These are phyloP conservation scores for Diplogasteroides magnus DNA, from an alignment of 1,140 invertebrate species.

Conservation along the genomic window DNA sequence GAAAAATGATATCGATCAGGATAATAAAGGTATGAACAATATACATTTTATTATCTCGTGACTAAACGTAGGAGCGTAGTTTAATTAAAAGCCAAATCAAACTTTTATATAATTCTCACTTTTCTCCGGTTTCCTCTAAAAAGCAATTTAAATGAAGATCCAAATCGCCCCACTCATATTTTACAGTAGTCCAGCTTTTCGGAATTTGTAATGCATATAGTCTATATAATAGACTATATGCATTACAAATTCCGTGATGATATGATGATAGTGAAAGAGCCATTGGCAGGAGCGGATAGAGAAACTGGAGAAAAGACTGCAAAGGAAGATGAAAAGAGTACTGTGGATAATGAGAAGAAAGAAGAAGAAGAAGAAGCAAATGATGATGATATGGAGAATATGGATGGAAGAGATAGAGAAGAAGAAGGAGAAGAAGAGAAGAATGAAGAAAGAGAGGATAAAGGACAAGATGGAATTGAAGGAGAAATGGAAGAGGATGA, in stretches of 20 bases:
- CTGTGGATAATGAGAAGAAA: slow-evolving; percentile 56
- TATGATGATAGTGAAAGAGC: slow-evolving; percentile 47
- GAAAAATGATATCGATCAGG: slow-evolving; percentile 83
- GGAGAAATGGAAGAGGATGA: slow-evolving; percentile 8
- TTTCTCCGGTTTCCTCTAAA: too few species aligned
- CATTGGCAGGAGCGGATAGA: slow-evolving; percentile 57
- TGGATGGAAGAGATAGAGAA: slow-evolving; percentile 37
- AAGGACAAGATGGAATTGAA: slow-evolving; percentile 11
- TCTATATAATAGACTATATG: too few species aligned
- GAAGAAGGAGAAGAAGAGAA: slow-evolving; percentile 57
- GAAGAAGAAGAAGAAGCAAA: slow-evolving; percentile 61
- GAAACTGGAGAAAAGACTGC: slow-evolving; percentile 45
- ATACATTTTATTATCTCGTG: too few species aligned
- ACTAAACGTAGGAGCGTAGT: too few species aligned
- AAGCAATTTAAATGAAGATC: too few species aligned
- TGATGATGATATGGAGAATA: slow-evolving; percentile 57
- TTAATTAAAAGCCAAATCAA: too few species aligned
- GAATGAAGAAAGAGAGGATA: slow-evolving; percentile 27
- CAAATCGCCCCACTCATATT: too few species aligned
- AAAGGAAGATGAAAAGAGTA: slow-evolving; percentile 41
- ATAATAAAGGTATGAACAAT: slow-evolving; percentile 66
- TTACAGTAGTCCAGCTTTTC: too few species aligned
- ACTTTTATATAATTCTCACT: too few species aligned
- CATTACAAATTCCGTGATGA: too few species aligned
- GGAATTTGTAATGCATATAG: too few species aligned